Percentiles rank a stretch among this genome's conserved stretches.
Conservation (phyloP, 1,140 invertebrate species). For the Hesperophylax magnus region DNA sequence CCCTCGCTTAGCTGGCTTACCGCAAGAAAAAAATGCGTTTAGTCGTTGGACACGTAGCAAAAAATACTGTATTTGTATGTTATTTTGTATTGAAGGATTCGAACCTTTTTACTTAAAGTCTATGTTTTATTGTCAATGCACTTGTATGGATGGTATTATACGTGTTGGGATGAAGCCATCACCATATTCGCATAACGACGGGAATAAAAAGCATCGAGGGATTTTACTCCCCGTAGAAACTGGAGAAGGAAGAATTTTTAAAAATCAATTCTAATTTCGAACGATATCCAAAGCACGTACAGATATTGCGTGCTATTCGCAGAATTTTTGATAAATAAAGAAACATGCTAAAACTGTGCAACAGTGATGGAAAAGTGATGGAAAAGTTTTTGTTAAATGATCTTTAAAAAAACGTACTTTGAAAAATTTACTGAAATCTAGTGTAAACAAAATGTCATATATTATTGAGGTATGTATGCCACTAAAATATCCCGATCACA, state of each 20-base stretch:
- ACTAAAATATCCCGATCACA: too few species aligned
- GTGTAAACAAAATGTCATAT: too few species aligned
- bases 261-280: constrained; percentile 46
- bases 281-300: constrained; percentile 16
- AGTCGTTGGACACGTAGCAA: neutral
- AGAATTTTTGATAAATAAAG: too few species aligned
- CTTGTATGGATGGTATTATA: neutral
- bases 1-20: neutral
- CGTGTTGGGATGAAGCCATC: constrained; percentile 36
- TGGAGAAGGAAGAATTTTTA: neutral
- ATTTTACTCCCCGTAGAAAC: constrained; percentile 18
- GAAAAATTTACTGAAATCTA: too few species aligned
- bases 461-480: too few species aligned
- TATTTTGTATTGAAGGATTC: neutral
- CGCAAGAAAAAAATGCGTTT: neutral
- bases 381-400: too few species aligned
- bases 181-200: constrained; percentile 30
- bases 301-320: neutral
- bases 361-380: too few species aligned
- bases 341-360: too few species aligned
- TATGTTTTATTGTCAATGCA: neutral
- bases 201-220: constrained; percentile 30
- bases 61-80: neutral
- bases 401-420: too few species aligned
- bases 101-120: neutral